These are phyloP conservation scores for Myanophis thanlyinensis DNA, from an alignment of 2,113 vertebrate genomes.

Conservation along the genomic window DNA sequence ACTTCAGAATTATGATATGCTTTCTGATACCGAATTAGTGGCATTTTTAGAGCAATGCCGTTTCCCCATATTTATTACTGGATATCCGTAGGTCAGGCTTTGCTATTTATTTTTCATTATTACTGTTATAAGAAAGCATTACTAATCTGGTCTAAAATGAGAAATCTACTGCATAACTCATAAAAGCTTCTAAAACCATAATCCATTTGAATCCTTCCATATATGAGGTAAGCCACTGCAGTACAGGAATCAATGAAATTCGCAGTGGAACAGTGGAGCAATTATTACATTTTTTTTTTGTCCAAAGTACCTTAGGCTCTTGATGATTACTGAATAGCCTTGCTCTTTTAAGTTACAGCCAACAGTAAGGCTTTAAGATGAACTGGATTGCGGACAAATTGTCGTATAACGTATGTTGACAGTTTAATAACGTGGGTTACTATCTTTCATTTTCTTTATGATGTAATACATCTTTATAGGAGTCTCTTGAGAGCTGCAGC, in stretches of 20 bases:
- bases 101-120: conserved; percentile 59
- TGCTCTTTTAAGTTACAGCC: conserved; percentile 70
- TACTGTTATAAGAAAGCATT: conserved; percentile 49
- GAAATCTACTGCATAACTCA: conserved; percentile 52
- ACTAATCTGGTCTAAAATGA: conserved; percentile 65
- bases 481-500: conserved; percentile 60
- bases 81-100: conserved; percentile 45
- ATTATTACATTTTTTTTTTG: conserved; percentile 64
- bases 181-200: conserved; percentile 60
- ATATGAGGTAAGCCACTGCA: conserved; percentile 51
- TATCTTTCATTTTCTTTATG: conserved; percentile 74
- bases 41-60: not conserved
- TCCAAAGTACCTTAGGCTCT: conserved; percentile 63
- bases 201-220: conserved; percentile 62
- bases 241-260: conserved; percentile 67
- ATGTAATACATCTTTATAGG: conserved; percentile 75
- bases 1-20: conserved; percentile 19
- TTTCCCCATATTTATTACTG: conserved; percentile 38
- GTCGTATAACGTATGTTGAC: conserved; percentile 74
- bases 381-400: conserved; percentile 68
- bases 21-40: conserved; percentile 29
- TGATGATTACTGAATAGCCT: conserved; percentile 66
- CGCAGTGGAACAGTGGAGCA: conserved; percentile 38
- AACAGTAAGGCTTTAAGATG: conserved; percentile 63
- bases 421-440: conserved; percentile 77